Conservation (phyloP, 1,140 invertebrate genomes). For the Chironomus striatipennis region DNA sequence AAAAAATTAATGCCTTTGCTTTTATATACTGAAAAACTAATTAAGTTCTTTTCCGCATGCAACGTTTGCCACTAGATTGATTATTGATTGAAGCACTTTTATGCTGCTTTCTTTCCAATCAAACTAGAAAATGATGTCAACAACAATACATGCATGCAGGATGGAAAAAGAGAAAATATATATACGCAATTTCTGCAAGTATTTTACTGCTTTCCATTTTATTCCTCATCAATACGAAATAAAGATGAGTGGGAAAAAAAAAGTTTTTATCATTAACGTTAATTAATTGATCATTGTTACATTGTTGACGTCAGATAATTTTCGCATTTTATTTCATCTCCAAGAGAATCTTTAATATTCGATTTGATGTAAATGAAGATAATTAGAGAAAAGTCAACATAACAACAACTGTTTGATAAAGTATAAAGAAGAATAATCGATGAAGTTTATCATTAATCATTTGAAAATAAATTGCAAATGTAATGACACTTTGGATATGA, state of each 20-base stretch:
- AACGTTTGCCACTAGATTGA: not conserved
- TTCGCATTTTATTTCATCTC: not conserved
- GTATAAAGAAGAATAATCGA: not conserved
- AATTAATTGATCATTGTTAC: not conserved
- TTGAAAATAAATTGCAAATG: not conserved
- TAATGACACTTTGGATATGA: no score
- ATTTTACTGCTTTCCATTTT: no score
- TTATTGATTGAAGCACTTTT: constrained; percentile 10
- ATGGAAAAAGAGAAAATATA: no score
- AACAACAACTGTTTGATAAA: not conserved
- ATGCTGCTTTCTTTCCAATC: not conserved
- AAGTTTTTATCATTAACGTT: not conserved
- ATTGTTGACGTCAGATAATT: not conserved
- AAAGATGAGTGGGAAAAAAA: no score
- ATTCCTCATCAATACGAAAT: no score
- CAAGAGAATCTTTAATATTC: not conserved
- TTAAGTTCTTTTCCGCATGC: constrained; percentile 12
- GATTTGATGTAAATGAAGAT: not conserved
- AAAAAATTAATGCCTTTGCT: not conserved
- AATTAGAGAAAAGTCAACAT: not conserved
- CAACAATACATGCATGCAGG: no score
- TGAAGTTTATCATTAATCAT: constrained; percentile 5
- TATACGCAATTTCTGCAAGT: no score
- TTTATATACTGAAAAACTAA: not conserved
- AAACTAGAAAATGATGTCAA: not conserved